phyloP scores from a whole-genome alignment of 2,888 invertebrate genomes.

The Catocala sponsa region DNA sequence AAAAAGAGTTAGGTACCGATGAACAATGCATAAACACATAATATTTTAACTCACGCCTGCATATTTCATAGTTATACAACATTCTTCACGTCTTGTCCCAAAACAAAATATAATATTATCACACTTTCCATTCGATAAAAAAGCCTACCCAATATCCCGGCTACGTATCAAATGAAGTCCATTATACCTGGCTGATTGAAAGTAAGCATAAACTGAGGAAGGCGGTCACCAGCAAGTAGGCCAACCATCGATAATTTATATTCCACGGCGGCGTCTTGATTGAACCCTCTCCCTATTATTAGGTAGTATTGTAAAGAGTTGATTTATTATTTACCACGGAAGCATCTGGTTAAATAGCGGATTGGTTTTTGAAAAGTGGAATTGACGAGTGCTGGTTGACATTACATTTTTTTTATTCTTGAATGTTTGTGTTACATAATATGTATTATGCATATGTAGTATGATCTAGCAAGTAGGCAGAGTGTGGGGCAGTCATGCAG shows the following conservation, averaged over 20 bases:
- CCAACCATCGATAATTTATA: slow-evolving; percentile 41
- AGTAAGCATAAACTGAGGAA: slow-evolving; percentile 48
- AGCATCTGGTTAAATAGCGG: not conserved
- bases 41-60: no score
- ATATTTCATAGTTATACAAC: no score
- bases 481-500: no score
- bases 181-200: slow-evolving; percentile 50
- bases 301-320: slow-evolving; percentile 26
- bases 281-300: slow-evolving; percentile 20
- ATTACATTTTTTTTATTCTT: no score
- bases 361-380: not conserved
- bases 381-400: not conserved
- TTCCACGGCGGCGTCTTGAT: slow-evolving; percentile 31
- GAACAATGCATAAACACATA: no score
- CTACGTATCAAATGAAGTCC: slow-evolving; percentile 24
- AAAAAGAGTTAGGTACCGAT: no score
- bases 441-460: not conserved
- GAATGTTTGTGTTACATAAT: not conserved
- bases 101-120: no score
- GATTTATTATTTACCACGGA: slow-evolving; percentile 34
- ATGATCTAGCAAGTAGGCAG: no score
- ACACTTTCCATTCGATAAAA: no score
- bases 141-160: not conserved
- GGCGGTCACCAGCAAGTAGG: slow-evolving; percentile 32
- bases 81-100: no score